Conservation (phyloP, 1,140 invertebrate genomes). For the Reticulitermes speratus region DNA sequence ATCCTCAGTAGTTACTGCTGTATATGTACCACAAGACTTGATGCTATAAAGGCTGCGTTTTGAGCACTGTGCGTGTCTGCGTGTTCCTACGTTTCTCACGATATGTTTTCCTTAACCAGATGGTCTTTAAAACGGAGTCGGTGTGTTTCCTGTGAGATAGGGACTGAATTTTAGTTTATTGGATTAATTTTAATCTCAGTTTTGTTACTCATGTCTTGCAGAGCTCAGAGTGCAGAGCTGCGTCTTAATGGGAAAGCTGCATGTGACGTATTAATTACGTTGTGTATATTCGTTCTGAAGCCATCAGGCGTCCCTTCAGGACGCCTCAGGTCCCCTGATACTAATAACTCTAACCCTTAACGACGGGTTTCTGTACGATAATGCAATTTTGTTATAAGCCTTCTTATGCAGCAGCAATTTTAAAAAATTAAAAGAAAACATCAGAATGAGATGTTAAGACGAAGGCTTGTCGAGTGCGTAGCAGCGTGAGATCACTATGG, state of each 20-base stretch:
- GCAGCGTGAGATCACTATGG: background rate
- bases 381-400: background rate
- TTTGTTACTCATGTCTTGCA: too few relatives aligned
- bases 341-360: background rate
- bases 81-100: too few relatives aligned
- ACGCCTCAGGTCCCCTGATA: background rate
- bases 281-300: background rate
- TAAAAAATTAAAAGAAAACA: background rate
- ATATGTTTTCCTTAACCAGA: too few relatives aligned
- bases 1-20: too few relatives aligned
- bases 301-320: background rate
- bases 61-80: too few relatives aligned
- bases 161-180: too few relatives aligned
- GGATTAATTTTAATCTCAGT: too few relatives aligned
- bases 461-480: background rate
- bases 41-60: too few relatives aligned
- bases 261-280: background rate
- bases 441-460: background rate
- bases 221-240: too few relatives aligned
- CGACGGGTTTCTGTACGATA: background rate
- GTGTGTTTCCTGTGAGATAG: too few relatives aligned
- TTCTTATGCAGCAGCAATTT: background rate
- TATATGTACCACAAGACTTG: too few relatives aligned
- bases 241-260: background rate
- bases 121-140: too few relatives aligned